Evolutionary conservation across 2,888 invertebrate species (phyloP).

Genomic region (Campoplex capitator): DNA sequence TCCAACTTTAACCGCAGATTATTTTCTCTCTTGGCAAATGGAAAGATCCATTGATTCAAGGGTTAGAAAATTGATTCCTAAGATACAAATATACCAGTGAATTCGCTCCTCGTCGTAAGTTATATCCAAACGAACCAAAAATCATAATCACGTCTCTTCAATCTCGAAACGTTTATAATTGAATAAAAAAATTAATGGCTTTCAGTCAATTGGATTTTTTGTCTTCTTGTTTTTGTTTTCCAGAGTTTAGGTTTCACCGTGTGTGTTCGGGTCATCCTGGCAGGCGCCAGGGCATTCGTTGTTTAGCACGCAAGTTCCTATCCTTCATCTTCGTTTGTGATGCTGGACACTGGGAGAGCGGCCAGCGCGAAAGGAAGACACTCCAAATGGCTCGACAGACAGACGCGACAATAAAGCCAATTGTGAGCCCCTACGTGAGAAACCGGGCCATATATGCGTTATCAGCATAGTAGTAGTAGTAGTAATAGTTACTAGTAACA

Average conservation of each 20-base stretch:
- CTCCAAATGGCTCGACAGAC: conserved; percentile 70
- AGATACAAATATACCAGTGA: background rate
- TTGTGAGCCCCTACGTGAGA: conserved; percentile 80
- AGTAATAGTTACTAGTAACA: conserved; percentile 36
- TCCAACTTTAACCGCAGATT: background rate
- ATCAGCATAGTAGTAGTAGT: conserved; percentile 13
- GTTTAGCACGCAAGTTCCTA: conserved; percentile 23
- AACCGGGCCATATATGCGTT: conserved; percentile 74
- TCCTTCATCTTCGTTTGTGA: conserved; percentile 17
- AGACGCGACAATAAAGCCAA: conserved; percentile 81
- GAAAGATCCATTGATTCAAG: background rate
- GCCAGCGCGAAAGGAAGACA: conserved; percentile 44
- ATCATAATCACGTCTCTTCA: background rate
- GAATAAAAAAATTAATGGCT: background rate
- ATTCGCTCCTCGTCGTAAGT: background rate
- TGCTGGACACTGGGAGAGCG: conserved; percentile 15
- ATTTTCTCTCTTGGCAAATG: background rate
- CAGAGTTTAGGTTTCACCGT: background rate
- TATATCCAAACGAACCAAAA: background rate
- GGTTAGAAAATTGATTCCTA: background rate
- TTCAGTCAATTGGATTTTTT: background rate
- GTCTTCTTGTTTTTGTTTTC: background rate
- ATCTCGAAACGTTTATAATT: background rate
- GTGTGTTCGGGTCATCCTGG: background rate
- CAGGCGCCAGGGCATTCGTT: conserved; percentile 16